Evolutionary conservation across 1,140 invertebrate genomes (phyloP), one percentile per base, ranked within the genome.

Genomic region (Chironomus tepperi): DNA sequence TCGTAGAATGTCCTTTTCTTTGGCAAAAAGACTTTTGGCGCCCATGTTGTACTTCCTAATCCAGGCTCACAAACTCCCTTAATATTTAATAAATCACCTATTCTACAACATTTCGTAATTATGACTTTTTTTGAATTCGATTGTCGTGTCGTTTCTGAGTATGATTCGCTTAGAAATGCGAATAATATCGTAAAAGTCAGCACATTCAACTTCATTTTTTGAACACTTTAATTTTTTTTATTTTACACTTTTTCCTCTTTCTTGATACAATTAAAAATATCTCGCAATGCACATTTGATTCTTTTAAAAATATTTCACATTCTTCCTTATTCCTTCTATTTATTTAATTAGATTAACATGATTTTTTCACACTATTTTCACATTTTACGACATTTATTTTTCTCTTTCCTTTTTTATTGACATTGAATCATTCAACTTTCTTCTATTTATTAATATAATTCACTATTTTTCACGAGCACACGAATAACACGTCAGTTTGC

Each of bases 81-180:
- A 8, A 5, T 73, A 74, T 81, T 79, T 10, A 82, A 74, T 72
- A 78, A 78, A 34, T 83, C 81, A 16, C 79, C 79, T 64, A 77
- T 77, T 43, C 78, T 80, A 76, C 81, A 83, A 75, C 81, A 83
- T 77, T 82, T 83, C 75, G 81, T 82, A 2, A 82, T 75, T 73
- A 21, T 70, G 3, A 70, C 16, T 70, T 70, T 70, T 19, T 70
- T 70, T 3, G n/a, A 3, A 18, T 18, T 18, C 15, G 64, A 16
- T 67, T 70, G 16, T 18, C 65, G 65, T 15, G 47, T 57, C n/a
- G 65, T 70, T 70, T 70, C 65, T 70, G 65, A 70, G 8, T 18
- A 19, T 9, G 65, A 70, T 70, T 70, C 16, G 2, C 3, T 18
- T 18, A 70, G 19, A 21, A 70, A 70, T 16, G 18, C 9, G 9